Evolutionary conservation across 2,797 vertebrate species (phyloP).

Genomic region (Melanotaenia parkinsoni): DNA sequence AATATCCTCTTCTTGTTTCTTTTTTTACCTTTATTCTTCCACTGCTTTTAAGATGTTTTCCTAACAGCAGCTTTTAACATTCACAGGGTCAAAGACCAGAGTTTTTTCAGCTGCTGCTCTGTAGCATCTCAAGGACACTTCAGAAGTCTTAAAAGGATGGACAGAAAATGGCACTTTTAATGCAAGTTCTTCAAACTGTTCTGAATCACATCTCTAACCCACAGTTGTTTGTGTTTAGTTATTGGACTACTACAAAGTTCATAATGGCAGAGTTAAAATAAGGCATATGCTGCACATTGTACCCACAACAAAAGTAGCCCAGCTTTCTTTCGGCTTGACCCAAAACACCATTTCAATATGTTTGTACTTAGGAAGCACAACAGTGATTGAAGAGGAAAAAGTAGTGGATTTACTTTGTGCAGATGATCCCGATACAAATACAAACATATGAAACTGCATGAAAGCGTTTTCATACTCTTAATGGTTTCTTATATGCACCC

Average conservation of each 20-base stretch:
- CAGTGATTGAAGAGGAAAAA: background rate
- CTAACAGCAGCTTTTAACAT: background rate
- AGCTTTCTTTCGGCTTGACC: background rate
- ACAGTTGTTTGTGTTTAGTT: constrained; percentile 20
- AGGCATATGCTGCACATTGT: background rate
- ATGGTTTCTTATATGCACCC: too few relatives aligned
- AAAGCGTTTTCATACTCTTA: too few relatives aligned
- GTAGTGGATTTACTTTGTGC: too few relatives aligned
- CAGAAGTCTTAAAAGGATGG: constrained; percentile 24
- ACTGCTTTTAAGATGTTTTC: constrained; percentile 11
- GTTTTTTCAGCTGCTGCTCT: background rate
- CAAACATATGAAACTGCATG: too few relatives aligned
- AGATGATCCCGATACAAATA: too few relatives aligned
- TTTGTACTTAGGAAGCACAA: background rate
- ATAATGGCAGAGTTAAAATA: constrained; percentile 21
- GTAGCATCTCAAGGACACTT: constrained; percentile 34
- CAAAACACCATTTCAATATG: background rate
- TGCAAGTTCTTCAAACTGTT: constrained; percentile 7
- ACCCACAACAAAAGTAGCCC: background rate
- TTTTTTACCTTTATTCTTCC: background rate
- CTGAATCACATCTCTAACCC: background rate
- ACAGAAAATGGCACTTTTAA: constrained; percentile 12
- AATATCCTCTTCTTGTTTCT: background rate
- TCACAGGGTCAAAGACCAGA: constrained; percentile 13
- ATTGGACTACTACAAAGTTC: background rate